A percentile compares a stretch with the other conserved stretches of the same genome.
These are phyloP conservation scores for Phocoena sinus DNA, from an alignment of 2,113 vertebrate species.

Conservation along the genomic window DNA sequence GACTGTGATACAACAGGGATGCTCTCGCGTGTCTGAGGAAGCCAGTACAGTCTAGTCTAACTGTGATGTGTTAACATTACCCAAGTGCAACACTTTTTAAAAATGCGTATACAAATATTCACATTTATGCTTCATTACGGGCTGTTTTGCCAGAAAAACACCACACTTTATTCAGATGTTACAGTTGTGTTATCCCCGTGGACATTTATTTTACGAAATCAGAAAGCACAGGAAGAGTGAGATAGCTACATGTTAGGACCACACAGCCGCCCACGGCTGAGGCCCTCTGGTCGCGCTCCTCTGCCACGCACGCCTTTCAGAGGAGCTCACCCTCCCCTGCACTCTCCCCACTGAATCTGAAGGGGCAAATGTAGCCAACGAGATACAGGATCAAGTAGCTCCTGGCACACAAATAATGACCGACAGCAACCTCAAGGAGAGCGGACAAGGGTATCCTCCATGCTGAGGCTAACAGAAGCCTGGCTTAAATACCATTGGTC, in stretches of 20 bases:
- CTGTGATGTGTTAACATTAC: not conserved
- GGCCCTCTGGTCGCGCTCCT: not conserved
- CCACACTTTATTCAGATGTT: not conserved
- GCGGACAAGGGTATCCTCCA: accelerated
- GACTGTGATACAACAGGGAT: too few relatives aligned
- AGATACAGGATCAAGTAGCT: not conserved
- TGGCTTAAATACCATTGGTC: not conserved
- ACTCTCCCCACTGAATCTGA: not conserved
- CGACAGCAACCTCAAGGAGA: not conserved
- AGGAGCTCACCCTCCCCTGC: too few relatives aligned
- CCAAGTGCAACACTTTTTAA: not conserved
- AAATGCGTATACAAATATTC: not conserved
- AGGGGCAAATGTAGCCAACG: not conserved
- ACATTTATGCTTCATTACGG: not conserved
- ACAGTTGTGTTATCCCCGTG: not conserved
- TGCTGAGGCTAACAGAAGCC: not conserved
- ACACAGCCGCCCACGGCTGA: not conserved
- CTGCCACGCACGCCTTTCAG: not conserved
- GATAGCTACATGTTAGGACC: not conserved
- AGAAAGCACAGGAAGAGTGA: not conserved
- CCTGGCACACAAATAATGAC: not conserved
- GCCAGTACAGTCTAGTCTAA: not conserved
- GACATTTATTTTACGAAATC: not conserved
- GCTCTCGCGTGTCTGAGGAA: not conserved
- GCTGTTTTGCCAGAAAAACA: not conserved